Conservation (phyloP, 1,140 invertebrate species). For the Aricia agestis region DNA sequence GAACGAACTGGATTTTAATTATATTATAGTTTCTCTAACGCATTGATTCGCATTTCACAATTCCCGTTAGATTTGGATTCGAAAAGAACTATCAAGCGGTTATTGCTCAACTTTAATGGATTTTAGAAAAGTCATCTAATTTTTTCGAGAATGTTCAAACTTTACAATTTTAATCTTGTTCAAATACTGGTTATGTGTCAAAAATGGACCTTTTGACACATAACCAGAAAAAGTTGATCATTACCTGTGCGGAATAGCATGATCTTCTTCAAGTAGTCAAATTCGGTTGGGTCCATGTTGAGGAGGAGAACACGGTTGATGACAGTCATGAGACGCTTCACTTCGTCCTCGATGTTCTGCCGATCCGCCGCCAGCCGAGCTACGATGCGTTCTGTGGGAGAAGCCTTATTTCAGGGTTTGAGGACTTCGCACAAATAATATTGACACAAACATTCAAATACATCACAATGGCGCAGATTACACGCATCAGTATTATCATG, state of each 20-base stretch:
- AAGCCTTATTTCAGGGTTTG: background rate
- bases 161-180: no score
- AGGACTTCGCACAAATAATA: background rate
- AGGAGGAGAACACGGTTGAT: slow-evolving; percentile 81
- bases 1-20: background rate
- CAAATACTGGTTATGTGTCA: no score
- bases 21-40: background rate
- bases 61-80: no score
- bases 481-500: no score
- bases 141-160: no score
- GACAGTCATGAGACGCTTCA: slow-evolving; percentile 51
- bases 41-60: no score
- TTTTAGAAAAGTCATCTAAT: no score
- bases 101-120: no score
- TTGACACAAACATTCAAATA: no score
- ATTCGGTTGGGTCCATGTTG: slow-evolving; percentile 88
- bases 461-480: no score
- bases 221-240: background rate
- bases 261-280: slow-evolving; percentile 88
- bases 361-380: slow-evolving; percentile 74
- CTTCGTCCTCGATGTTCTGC: slow-evolving; percentile 72
- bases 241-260: slow-evolving; percentile 89
- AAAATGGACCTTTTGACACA: no score
- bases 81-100: no score
- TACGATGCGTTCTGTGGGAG: slow-evolving; percentile 27